These are phyloP conservation scores for Ooceraea biroi DNA, from an alignment of 1,140 invertebrate genomes.

Conservation along the genomic window DNA sequence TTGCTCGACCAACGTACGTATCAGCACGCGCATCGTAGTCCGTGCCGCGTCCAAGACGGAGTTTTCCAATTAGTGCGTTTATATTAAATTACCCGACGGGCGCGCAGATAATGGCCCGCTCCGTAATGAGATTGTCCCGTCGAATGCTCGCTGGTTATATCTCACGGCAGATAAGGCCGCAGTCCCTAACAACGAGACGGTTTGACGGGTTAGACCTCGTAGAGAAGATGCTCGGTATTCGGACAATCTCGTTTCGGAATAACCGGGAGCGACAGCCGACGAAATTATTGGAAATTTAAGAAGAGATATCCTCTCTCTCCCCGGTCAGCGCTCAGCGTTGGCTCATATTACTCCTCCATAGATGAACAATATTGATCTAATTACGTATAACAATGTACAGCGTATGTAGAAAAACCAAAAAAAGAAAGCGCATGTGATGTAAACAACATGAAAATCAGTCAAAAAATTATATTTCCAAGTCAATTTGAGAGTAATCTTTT, in stretches of 20 bases:
- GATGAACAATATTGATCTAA: neutral
- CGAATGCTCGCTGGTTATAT: constrained; percentile 71
- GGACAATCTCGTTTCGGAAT: constrained; percentile 59
- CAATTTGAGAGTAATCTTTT: neutral
- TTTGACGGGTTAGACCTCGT: constrained; percentile 58
- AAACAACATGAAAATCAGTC: neutral
- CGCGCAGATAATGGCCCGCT: constrained; percentile 65
- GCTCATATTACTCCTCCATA: neutral
- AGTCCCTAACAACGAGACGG: constrained; percentile 68
- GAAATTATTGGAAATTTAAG: constrained; percentile 53
- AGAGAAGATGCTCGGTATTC: constrained; percentile 40
- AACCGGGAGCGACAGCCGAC: constrained; percentile 56
- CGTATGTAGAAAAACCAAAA: too few species aligned
- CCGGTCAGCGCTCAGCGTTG: neutral
- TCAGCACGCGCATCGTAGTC: constrained; percentile 10
- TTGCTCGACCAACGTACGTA: constrained; percentile 30
- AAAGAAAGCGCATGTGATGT: too few species aligned
- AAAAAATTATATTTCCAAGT: neutral
- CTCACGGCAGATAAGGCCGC: constrained; percentile 67
- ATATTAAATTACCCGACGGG: constrained; percentile 68
- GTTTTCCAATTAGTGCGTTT: constrained; percentile 74
- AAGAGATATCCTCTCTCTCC: constrained; percentile 27
- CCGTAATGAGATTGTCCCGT: constrained; percentile 73
- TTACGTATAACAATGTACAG: neutral
- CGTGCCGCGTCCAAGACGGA: constrained; percentile 56